These are phyloP conservation scores for Limonius californicus DNA, from an alignment of 1,140 invertebrate genomes.

Conservation along the genomic window DNA sequence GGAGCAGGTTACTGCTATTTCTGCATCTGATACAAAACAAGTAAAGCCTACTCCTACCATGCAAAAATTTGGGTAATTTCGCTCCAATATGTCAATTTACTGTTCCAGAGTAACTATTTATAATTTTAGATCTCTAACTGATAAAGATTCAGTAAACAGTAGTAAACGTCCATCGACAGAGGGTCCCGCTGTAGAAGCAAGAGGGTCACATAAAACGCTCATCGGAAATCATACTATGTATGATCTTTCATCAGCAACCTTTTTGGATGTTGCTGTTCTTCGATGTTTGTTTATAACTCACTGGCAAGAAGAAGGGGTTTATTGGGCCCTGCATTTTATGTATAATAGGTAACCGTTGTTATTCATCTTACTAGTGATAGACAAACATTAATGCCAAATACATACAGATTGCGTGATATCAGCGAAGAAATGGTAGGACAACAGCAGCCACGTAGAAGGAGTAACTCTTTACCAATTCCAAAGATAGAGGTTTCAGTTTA, in stretches of 20 bases:
- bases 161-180: conserved; percentile 31
- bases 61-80: conserved; percentile 56
- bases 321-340: conserved; percentile 94
- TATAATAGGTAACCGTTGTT: conserved; percentile 87
- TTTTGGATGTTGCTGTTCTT: conserved; percentile 92
- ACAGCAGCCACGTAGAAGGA: conserved; percentile 72
- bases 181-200: conserved; percentile 21
- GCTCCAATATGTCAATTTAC: too few species aligned
- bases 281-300: conserved; percentile 95
- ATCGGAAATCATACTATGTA: conserved; percentile 28
- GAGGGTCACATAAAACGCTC: conserved; percentile 33
- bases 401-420: conserved; percentile 69
- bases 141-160: conserved; percentile 52
- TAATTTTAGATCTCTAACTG: conserved; percentile 48
- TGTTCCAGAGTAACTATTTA: too few species aligned
- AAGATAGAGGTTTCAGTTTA: conserved; percentile 87
- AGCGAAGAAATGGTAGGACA: conserved; percentile 71
- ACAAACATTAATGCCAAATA: too few species aligned
- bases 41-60: conserved; percentile 51
- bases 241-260: conserved; percentile 85
- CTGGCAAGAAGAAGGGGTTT: conserved; percentile 97
- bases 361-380: too few species aligned
- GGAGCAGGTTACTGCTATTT: conserved; percentile 50
- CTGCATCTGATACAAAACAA: conserved; percentile 48
- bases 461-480: conserved; percentile 89